Conservation (phyloP, 2,797 vertebrate species). For the Bufotes viridis region DNA sequence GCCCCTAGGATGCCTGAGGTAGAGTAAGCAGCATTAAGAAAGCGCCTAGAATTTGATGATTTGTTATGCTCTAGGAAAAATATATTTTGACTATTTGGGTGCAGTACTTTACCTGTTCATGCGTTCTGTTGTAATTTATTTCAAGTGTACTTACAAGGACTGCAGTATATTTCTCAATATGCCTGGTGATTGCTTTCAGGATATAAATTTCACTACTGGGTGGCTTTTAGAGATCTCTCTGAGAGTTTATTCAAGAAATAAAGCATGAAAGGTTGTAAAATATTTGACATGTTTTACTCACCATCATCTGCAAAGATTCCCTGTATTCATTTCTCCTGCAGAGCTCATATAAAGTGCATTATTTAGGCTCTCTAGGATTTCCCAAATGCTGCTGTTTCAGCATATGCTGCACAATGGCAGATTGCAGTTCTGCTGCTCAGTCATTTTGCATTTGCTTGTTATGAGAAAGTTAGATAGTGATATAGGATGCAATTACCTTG, state of each 20-base stretch:
- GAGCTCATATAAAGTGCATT: conserved; percentile 48
- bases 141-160: conserved; percentile 61
- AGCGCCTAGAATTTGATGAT: conserved; percentile 50
- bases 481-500: neutral
- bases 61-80: conserved; percentile 55
- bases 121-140: conserved; percentile 53
- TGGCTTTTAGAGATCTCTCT: conserved; percentile 61
- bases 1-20: conserved; percentile 25
- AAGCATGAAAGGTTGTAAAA: conserved; percentile 59
- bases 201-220: conserved; percentile 60
- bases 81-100: conserved; percentile 60
- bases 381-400: conserved; percentile 25
- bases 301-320: conserved; percentile 57
- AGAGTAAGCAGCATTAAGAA: conserved; percentile 23
- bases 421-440: neutral
- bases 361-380: conserved; percentile 46
- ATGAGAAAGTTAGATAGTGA: neutral
- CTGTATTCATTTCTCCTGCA: conserved; percentile 57
- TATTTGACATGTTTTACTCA: conserved; percentile 61
- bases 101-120: conserved; percentile 57
- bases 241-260: conserved; percentile 60
- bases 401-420: conserved; percentile 21
- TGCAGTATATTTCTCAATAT: conserved; percentile 61
- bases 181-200: conserved; percentile 50
- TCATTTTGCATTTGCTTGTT: conserved; percentile 26